These are phyloP conservation scores for Oligia fasciuncula DNA, from an alignment of 2,888 invertebrate genomes.

Conservation along the genomic window DNA sequence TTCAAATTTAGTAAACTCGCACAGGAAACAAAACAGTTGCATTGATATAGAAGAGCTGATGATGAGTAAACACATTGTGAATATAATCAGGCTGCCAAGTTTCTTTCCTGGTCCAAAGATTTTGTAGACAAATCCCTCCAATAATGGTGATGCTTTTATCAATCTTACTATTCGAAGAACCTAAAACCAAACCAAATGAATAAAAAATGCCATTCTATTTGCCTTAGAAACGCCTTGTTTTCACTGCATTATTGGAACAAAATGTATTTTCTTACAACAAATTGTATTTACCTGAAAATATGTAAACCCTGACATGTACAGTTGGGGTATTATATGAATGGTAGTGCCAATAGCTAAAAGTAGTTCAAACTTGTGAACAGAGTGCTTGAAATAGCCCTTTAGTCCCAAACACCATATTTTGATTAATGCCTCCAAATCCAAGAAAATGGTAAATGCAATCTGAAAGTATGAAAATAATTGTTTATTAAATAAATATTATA, in stretches of 20 bases:
- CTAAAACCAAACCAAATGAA: slow-evolving; percentile 83
- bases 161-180: slow-evolving; percentile 98
- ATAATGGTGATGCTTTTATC: slow-evolving; percentile 99
- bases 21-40: slow-evolving; percentile 99
- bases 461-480: slow-evolving; percentile 78
- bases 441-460: slow-evolving; percentile 97
- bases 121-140: slow-evolving; percentile 99
- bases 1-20: slow-evolving; percentile 98
- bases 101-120: slow-evolving; percentile 99
- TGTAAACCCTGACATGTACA: slow-evolving; percentile 98
- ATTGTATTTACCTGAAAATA: slow-evolving; percentile 95
- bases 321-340: slow-evolving; percentile 97
- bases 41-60: slow-evolving; percentile 99
- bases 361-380: slow-evolving; percentile 99
- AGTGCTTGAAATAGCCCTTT: slow-evolving; percentile 98
- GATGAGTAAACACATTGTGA: slow-evolving; percentile 99
- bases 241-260: background rate
- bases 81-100: slow-evolving; percentile 99
- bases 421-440: slow-evolving; percentile 98
- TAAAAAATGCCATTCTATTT: background rate
- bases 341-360: slow-evolving; percentile 97
- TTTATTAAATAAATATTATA: background rate
- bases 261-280: slow-evolving; percentile 5
- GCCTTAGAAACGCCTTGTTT: background rate
- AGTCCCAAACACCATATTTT: slow-evolving; percentile 99